These are phyloP conservation scores for Auanema sp. DNA, from an alignment of 2,888 invertebrate species.

Conservation along the genomic window DNA sequence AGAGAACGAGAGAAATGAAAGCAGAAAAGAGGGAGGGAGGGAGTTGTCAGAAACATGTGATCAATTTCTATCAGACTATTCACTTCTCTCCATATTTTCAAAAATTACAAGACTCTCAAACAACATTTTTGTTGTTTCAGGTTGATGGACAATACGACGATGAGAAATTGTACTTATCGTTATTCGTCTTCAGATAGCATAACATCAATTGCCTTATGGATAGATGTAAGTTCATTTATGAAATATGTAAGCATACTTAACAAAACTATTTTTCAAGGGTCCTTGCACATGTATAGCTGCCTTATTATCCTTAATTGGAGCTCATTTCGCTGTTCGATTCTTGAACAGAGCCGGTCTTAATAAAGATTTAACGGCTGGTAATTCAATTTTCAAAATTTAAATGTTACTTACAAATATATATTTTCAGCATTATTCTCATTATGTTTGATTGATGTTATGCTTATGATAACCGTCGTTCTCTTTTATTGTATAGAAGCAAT, in stretches of 20 bases:
- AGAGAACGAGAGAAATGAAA: too few species aligned
- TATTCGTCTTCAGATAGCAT: conserved; percentile 39
- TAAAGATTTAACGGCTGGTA: conserved; percentile 57
- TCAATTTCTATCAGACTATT: not conserved
- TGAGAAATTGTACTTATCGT: conserved; percentile 49
- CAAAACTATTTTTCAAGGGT: conserved; percentile 30
- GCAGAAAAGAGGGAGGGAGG: too few species aligned
- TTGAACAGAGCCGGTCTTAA: conserved; percentile 57
- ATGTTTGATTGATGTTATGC: conserved; percentile 55
- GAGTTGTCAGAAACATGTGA: not conserved
- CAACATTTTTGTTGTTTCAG: not conserved
- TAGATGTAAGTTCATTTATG: conserved; percentile 28
- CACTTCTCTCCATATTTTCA: too few species aligned
- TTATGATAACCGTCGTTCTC: conserved; percentile 54
- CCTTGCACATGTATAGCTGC: conserved; percentile 57
- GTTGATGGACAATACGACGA: conserved; percentile 14
- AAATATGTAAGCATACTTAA: not conserved
- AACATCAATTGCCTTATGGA: conserved; percentile 40
- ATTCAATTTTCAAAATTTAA: not conserved
- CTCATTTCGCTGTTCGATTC: conserved; percentile 54
- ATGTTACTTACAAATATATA: not conserved
- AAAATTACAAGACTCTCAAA: too few species aligned
- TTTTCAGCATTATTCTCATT: conserved; percentile 55
- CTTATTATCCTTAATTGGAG: conserved; percentile 54
- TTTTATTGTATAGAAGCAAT: conserved; percentile 60